Conservation (phyloP, 2,113 vertebrate genomes). For the Callocephalon fimbriatum region DNA sequence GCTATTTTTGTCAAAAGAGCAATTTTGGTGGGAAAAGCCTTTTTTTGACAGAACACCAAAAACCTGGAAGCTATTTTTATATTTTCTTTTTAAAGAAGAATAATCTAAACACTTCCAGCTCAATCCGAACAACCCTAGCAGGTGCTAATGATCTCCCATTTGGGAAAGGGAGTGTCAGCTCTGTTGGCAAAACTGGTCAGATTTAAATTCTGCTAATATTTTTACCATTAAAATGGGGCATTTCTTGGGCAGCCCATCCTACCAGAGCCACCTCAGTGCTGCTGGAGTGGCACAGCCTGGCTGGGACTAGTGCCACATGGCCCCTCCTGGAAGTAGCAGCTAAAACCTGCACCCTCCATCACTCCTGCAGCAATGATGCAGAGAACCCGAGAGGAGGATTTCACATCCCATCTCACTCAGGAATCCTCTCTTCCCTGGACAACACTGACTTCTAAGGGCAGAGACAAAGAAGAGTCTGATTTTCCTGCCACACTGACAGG, state of each 20-base stretch:
- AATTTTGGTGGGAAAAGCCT: not conserved
- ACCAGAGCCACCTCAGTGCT: not conserved
- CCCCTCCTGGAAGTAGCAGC: not conserved
- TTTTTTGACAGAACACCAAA: constrained; percentile 5
- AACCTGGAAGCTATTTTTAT: constrained; percentile 24
- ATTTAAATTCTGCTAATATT: not conserved
- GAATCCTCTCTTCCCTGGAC: not conserved
- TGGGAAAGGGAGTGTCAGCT: not conserved
- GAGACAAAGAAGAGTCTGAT: not conserved
- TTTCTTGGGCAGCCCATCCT: not conserved
- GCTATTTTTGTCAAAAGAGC: constrained; percentile 4
- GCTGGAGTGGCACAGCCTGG: not conserved
- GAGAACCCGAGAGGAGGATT: not conserved
- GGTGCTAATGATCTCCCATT: not conserved
- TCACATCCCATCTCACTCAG: not conserved
- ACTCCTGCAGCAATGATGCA: not conserved
- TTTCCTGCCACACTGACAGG: not conserved
- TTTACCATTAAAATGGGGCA: not conserved
- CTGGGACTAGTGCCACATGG: not conserved
- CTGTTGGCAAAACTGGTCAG: not conserved
- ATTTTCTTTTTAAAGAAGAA: not conserved
- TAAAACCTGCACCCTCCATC: not conserved
- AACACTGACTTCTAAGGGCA: not conserved
- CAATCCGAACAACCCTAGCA: not conserved
- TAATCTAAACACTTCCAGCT: not conserved